Evolutionary conservation across 1,140 invertebrate genomes (phyloP), one percentile per base, ranked within the genome.

Genomic region (Carcinoscorpius rotundicauda): DNA sequence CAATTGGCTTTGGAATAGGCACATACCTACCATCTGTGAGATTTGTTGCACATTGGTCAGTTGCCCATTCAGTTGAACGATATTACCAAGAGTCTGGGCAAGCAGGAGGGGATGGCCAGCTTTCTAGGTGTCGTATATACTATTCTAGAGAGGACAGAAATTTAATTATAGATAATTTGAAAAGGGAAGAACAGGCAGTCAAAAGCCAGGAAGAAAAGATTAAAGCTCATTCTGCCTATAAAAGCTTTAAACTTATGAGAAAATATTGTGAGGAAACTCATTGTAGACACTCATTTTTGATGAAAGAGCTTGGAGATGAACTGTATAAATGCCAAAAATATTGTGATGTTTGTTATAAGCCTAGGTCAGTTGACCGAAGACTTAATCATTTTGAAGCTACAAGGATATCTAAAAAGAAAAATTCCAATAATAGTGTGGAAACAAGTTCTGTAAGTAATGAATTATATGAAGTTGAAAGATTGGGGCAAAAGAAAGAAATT

Each of bases 11-110:
- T 78, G 86, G 86, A 49, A 87, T 87, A 86, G 86, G 86, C 57
- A 82, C 88, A 11, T 86, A 88, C 73, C 88, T 87, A 75, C 74
- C 80, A 3, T 79, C 83, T 69, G 86, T 87, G 6, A 80, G 86
- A 70, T 91, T 93, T 80, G 91, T 95, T 29, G 85, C 88, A 55
- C 94, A 97, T 78, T 97, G 93, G 93, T 89, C 89, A 62, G 81
- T 90, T n/a, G 86, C 91, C 3, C 88, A 92, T 73, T 91, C 87
- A 66, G 75, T 83, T 64, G 77, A 81, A n/a, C 78, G 76, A 0
- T 82, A 83, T 72, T 83, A 83, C 69, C 82, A 83, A 74, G 81
- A 86, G 72, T 84, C 82, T 9, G 85, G 85, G 4, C 71, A 84
- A 64, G 84, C 84, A 58, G 84, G 84, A 4, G 76, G 85, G 70